A percentile compares a stretch with the other conserved stretches of the same genome.
phyloP scores from a whole-genome alignment of 2,797 vertebrate species.

The Fratercula arctica region DNA sequence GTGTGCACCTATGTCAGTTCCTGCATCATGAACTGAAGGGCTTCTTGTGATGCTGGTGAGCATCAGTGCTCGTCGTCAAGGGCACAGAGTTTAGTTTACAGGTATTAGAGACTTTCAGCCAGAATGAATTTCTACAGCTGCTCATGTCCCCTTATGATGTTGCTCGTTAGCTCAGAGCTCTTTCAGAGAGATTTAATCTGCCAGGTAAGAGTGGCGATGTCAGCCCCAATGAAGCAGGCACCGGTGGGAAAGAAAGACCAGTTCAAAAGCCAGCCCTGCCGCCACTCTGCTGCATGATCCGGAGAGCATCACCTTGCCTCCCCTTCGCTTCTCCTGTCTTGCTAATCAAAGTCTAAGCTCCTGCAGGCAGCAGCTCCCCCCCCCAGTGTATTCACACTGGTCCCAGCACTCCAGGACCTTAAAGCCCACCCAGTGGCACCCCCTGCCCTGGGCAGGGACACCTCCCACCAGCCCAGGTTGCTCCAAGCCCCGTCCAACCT shows the following conservation, averaged over 20 bases:
- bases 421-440: background rate
- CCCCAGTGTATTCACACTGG: accelerated
- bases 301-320: background rate
- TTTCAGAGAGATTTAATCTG: background rate
- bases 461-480: background rate
- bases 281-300: accelerated
- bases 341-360: background rate
- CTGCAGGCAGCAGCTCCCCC: background rate
- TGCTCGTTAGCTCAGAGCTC: background rate
- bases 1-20: background rate
- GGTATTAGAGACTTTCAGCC: background rate
- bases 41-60: background rate
- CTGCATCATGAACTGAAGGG: background rate
- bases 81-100: background rate
- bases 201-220: background rate
- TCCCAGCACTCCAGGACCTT: background rate
- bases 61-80: background rate
- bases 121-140: background rate
- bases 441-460: background rate
- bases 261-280: background rate
- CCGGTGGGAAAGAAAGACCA: background rate
- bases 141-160: accelerated
- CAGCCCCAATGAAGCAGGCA: too few relatives aligned
- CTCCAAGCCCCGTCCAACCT: background rate
- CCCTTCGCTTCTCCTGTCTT: background rate